Conservation (phyloP, 2,888 invertebrate species). For the Oxystoma pomonae region DNA sequence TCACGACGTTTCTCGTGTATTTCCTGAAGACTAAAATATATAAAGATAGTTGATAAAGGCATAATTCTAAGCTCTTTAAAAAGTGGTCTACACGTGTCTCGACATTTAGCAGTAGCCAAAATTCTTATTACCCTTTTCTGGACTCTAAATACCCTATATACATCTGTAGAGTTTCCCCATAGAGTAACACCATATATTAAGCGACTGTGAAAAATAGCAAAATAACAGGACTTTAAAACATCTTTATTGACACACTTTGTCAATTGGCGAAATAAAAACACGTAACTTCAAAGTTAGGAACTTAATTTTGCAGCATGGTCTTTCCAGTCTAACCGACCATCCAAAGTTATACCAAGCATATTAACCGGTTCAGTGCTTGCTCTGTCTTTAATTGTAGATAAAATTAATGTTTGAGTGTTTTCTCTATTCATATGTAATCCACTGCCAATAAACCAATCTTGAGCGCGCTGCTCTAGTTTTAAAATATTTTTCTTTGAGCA, state of each 20-base stretch:
- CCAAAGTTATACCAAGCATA: not conserved
- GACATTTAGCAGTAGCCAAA: not conserved
- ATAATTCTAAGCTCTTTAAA: not conserved
- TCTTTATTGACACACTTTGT: not conserved
- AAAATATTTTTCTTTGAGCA: not conserved
- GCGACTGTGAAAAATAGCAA: too few species aligned
- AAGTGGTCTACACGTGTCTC: not conserved
- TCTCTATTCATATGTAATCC: not conserved
- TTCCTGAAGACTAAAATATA: not conserved
- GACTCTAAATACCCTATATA: too few species aligned
- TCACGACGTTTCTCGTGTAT: not conserved
- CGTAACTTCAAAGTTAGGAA: not conserved
- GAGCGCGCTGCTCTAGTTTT: not conserved
- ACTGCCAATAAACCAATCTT: not conserved
- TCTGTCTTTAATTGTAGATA: not conserved
- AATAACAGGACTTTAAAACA: not conserved
- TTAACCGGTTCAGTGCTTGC: not conserved
- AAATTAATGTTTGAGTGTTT: not conserved
- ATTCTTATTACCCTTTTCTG: not conserved
- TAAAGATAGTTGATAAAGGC: not conserved
- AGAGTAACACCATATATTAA: not conserved
- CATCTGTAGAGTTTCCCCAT: not conserved
- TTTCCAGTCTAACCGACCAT: not conserved
- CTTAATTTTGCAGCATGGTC: not conserved
- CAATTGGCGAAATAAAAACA: not conserved